Conservation (phyloP, 2,113 vertebrate species). For the Gnathonemus echidnorhynchus region DNA sequence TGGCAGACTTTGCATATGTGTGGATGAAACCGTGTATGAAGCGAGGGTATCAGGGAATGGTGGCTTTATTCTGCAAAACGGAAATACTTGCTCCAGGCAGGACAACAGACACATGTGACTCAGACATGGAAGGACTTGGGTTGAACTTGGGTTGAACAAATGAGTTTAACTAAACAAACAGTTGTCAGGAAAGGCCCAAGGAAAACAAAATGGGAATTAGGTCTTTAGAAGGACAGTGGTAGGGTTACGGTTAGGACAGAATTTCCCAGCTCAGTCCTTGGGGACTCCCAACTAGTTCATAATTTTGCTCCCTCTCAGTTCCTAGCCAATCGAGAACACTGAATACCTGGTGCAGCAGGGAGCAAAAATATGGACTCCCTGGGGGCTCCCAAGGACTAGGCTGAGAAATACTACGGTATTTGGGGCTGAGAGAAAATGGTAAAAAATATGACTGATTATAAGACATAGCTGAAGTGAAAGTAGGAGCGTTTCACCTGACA, state of each 20-base stretch:
- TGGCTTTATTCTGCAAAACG: not conserved
- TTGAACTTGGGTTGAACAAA: not conserved
- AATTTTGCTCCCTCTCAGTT: not conserved
- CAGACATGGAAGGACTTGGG: not conserved
- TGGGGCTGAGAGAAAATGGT: not conserved
- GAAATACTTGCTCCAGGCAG: not conserved
- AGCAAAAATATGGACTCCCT: not conserved
- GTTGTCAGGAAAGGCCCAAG: not conserved
- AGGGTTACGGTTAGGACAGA: not conserved
- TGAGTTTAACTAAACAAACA: not conserved
- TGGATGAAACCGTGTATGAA: not conserved
- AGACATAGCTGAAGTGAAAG: not conserved
- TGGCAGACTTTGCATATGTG: not conserved
- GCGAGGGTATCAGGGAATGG: not conserved
- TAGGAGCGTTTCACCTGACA: not conserved
- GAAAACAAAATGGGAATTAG: not conserved
- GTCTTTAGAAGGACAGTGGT: not conserved
- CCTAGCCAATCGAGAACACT: not conserved
- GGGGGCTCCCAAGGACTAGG: not conserved
- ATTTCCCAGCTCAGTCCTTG: not conserved
- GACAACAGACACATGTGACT: not conserved
- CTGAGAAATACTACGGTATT: not conserved
- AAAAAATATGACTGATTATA: not conserved
- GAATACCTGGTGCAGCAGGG: not conserved
- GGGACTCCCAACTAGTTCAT: not conserved